A percentile compares a stretch with the other conserved stretches of the same genome.
Evolutionary conservation across 1,140 invertebrate species (phyloP).

Genomic region (Armadillidium nasatum): DNA sequence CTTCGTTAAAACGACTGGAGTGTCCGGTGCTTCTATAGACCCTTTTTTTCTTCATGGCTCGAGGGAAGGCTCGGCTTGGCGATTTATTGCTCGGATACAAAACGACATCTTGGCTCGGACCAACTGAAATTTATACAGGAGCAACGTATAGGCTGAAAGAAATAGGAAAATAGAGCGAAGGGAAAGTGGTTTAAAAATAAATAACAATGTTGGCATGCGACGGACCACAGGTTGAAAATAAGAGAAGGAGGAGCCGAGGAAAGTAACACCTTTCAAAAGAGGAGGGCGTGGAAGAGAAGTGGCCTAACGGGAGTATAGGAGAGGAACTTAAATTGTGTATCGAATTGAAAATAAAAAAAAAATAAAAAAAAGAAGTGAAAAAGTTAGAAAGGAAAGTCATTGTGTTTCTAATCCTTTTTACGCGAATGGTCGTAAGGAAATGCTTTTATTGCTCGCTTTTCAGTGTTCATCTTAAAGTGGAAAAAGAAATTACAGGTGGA

Average conservation of each 20-base stretch:
- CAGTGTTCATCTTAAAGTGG: constrained; percentile 3
- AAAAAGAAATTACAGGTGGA: constrained; percentile 5
- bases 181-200: constrained; percentile 8
- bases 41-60: background rate
- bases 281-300: background rate
- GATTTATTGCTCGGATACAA: background rate
- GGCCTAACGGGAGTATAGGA: background rate
- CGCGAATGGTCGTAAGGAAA: constrained; percentile 2
- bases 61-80: background rate
- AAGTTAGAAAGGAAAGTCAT: constrained; percentile 2
- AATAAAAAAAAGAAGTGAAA: no score
- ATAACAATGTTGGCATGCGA: constrained; percentile 3
- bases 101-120: constrained; percentile 10
- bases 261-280: background rate
- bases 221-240: background rate
- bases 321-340: background rate
- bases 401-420: constrained; percentile 13
- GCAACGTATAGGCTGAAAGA: background rate
- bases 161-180: constrained; percentile 1
- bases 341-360: background rate
- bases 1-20: background rate
- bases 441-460: background rate
- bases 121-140: constrained; percentile 2
- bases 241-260: background rate
- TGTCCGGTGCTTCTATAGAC: background rate